Base-by-base conservation (phyloP, 2,797 vertebrate genomes). In the Leptoclinus maculatus region DNA sequence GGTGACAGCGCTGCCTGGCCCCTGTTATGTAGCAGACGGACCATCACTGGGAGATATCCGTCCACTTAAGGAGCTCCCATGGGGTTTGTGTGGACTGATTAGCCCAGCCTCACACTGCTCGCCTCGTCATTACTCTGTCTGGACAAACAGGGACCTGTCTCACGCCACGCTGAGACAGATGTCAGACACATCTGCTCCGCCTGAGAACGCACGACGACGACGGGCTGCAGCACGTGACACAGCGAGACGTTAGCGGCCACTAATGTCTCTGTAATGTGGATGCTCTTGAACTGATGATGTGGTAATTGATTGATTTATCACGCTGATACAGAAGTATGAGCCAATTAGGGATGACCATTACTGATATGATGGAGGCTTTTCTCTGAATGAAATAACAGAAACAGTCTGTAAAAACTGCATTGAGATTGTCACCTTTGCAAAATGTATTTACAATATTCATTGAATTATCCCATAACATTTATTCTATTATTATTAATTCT, bases 71-170 rank as follows among this genome's bases (percentile, higher is more conserved):
- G 43, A 74, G 66, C 65, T 75, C 83, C 67, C 70, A 3, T 45
- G 59, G 82, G 74, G 71, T 73, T 84, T 67, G 71, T 86, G 63
- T 76, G 77, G 80, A 74, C 80, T 79, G 80, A 91, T 88, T 88
- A 87, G 72, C 49, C 62, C 3, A 21, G 59, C 45, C 77, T 84
- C 84, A 80, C 78, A 66, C 79, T 66, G 79, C 57, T 78, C 65
- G 0, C 2, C 51, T 21, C 80, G 63, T 83, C 83, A 87, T 86
- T 85, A 80, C 71, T 72, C 79, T 76, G 83, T 87, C 84, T 87
- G 85, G 69, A 65, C 80, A 65, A 83, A 84, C 62, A 77, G 39
- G 66, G 71, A 49, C 32, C 56, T 56, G 68, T 74, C 74, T 83
- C 47, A 71, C 70, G 53, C n/a, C 74, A 58, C 60, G 38, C 82